Percentiles rank a stretch among this genome's conserved stretches.
These are phyloP conservation scores for Arion vulgaris DNA, from an alignment of 1,140 invertebrate species.

Conservation along the genomic window DNA sequence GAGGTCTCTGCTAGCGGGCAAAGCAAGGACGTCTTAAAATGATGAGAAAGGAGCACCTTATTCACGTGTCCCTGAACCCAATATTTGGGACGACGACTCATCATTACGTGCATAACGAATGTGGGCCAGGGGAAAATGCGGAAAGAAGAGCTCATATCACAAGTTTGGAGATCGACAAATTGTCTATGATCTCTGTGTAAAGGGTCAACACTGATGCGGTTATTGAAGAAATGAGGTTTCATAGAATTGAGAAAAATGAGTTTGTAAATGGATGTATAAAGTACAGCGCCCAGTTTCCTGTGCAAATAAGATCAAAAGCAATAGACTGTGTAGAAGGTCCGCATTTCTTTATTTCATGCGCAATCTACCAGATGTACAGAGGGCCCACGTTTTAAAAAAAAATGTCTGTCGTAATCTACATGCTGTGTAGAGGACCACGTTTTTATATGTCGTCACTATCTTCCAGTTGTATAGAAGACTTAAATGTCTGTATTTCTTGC, in stretches of 20 bases:
- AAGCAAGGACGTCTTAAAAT: neutral
- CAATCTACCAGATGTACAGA: too few relatives aligned
- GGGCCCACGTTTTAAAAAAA: too few relatives aligned
- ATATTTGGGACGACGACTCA: neutral
- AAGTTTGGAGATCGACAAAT: neutral
- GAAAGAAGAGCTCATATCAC: neutral
- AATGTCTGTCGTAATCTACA: too few relatives aligned
- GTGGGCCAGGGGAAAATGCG: neutral
- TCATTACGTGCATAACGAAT: neutral
- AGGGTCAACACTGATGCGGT: neutral
- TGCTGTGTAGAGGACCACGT: too few relatives aligned
- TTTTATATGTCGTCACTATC: too few relatives aligned
- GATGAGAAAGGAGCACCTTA: neutral
- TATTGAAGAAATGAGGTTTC: neutral
- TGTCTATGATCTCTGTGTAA: neutral
- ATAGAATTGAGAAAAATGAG: neutral
- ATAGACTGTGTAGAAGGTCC: too few relatives aligned
- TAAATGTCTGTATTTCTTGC: too few relatives aligned
- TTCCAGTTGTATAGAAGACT: too few relatives aligned
- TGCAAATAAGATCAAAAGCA: neutral
- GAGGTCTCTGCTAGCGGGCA: neutral
- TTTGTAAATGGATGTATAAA: neutral
- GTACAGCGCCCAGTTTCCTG: neutral
- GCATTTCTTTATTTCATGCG: too few relatives aligned
- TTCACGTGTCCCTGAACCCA: neutral